Evolutionary conservation across 2,797 vertebrate genomes (phyloP).

Genomic region (Leptoclinus maculatus): DNA sequence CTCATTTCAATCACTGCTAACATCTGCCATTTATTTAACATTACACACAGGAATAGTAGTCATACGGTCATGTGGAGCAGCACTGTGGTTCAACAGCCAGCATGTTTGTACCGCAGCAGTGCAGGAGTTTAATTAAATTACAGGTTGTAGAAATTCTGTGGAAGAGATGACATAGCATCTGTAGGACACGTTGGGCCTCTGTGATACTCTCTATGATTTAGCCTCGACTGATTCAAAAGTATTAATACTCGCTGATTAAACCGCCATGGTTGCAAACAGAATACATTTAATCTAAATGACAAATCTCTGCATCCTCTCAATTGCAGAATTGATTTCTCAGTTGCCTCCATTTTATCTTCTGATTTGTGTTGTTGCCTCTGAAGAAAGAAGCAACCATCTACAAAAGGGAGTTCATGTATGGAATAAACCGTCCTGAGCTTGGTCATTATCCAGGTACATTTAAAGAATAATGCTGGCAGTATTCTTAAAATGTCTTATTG

Average conservation of each 20-base stretch:
- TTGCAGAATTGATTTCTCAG: neutral
- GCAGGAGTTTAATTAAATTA: conserved; percentile 19
- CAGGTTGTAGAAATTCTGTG: conserved; percentile 25
- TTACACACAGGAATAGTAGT: neutral
- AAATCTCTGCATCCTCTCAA: neutral
- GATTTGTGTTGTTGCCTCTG: neutral
- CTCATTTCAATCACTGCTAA: neutral
- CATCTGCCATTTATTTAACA: neutral
- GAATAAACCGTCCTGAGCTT: neutral
- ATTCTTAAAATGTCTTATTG: neutral
- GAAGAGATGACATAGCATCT: conserved; percentile 18
- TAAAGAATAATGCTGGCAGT: neutral
- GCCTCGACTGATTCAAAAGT: neutral
- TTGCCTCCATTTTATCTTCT: neutral
- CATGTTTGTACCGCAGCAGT: conserved; percentile 23
- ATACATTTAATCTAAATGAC: neutral
- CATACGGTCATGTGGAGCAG: neutral
- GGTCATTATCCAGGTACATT: neutral
- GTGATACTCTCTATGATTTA: neutral
- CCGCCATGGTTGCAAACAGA: neutral
- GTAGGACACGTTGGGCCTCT: neutral
- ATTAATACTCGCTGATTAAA: neutral
- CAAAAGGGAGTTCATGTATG: neutral
- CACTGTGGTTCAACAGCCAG: conserved; percentile 7
- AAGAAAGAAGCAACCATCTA: neutral